Evolutionary conservation across 2,113 vertebrate species (phyloP).

Genomic region (Thymallus thymallus): DNA sequence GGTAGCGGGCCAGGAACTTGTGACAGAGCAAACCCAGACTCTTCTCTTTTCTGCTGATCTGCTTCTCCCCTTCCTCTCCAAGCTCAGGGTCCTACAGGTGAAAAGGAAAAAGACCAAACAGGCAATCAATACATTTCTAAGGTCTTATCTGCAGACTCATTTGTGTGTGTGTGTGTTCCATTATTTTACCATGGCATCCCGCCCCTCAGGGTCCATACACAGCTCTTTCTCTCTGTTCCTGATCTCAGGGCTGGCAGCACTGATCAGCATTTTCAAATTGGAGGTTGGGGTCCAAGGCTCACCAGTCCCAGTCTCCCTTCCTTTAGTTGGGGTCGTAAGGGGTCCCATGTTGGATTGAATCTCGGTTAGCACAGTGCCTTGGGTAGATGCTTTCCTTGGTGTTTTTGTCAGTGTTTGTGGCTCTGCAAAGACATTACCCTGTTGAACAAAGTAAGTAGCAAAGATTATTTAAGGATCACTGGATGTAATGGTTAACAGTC

Average conservation of each 20-base stretch:
- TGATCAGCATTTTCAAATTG: conserved; percentile 96
- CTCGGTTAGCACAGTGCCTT: conserved; percentile 49
- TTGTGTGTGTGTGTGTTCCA: neutral
- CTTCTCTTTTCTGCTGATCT: conserved; percentile 93
- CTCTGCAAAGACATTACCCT: conserved; percentile 78
- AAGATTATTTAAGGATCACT: neutral
- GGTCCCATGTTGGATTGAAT: conserved; percentile 70
- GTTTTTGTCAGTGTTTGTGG: conserved; percentile 64
- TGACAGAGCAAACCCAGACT: conserved; percentile 92
- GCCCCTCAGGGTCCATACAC: conserved; percentile 57
- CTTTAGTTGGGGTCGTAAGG: conserved; percentile 86
- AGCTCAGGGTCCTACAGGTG: conserved; percentile 77
- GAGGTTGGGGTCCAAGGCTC: conserved; percentile 97
- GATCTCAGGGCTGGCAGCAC: conserved; percentile 92
- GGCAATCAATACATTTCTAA: neutral
- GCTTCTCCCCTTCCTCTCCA: conserved; percentile 87
- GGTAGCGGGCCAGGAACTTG: conserved; percentile 90
- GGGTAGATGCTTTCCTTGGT: conserved; percentile 66
- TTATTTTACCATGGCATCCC: conserved; percentile 70
- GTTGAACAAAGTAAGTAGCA: conserved; percentile 10
- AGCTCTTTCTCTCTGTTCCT: conserved; percentile 86
- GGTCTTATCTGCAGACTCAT: neutral
- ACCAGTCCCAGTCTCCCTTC: conserved; percentile 68
- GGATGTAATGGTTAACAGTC: neutral
- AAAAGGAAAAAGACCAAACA: neutral